Evolutionary conservation across 2,797 vertebrate species (phyloP).

Genomic region (Babyrousa celebensis): DNA sequence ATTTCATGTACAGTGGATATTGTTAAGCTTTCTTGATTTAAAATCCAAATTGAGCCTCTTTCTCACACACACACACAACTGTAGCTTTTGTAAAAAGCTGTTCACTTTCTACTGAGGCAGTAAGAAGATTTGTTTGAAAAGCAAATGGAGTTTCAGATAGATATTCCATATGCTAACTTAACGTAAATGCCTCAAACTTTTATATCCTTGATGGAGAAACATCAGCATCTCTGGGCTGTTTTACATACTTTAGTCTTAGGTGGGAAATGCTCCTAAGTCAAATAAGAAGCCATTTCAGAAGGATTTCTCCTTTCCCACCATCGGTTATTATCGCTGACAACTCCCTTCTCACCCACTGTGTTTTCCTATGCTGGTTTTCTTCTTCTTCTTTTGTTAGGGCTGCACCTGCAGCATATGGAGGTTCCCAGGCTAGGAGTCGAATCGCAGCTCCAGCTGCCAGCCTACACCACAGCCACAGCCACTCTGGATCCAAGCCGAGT

Average conservation of each 20-base stretch:
- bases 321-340: slow-evolving; percentile 52
- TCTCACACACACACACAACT: slow-evolving; percentile 10
- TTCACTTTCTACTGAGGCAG: not conserved
- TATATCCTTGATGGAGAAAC: slow-evolving; percentile 65
- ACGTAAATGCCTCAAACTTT: slow-evolving; percentile 26
- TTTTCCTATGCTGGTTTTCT: slow-evolving; percentile 2
- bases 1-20: slow-evolving; percentile 66
- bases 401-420: too few species aligned
- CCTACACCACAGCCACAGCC: too few species aligned
- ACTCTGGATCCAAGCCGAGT: too few species aligned
- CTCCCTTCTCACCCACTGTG: slow-evolving; percentile 51
- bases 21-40: slow-evolving; percentile 66
- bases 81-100: slow-evolving; percentile 33
- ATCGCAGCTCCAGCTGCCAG: too few species aligned
- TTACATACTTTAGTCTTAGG: slow-evolving; percentile 64
- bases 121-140: slow-evolving; percentile 47
- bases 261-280: slow-evolving; percentile 58
- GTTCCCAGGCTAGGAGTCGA: too few species aligned
- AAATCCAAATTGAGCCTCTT: slow-evolving; percentile 70
- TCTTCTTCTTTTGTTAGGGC: not conserved
- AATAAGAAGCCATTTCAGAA: slow-evolving; percentile 68
- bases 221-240: slow-evolving; percentile 32
- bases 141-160: not conserved
- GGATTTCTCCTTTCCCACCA: slow-evolving; percentile 49
- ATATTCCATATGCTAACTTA: slow-evolving; percentile 60